Evolutionary conservation across 2,797 vertebrate genomes (phyloP).

Genomic region (Aeoliscus strigatus): DNA sequence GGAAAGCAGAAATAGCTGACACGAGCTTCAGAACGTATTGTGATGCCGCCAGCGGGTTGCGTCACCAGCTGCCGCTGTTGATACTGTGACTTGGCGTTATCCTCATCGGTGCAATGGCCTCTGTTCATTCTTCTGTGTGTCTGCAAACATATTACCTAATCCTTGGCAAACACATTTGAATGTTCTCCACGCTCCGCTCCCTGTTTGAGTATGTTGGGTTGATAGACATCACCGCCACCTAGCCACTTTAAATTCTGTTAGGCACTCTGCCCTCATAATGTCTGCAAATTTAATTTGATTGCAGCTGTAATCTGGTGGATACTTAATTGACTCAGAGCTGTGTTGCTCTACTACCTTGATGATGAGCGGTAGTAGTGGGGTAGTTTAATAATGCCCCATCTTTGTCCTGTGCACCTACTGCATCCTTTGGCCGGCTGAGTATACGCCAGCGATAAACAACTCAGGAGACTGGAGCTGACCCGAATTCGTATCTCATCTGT

Average conservation of each 20-base stretch:
- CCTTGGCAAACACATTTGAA: slow-evolving; percentile 35
- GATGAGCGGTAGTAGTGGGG: slow-evolving; percentile 36
- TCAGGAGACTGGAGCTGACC: no score
- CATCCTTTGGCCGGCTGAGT: slow-evolving; percentile 24
- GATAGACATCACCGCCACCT: slow-evolving; percentile 51
- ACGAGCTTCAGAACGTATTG: not conserved
- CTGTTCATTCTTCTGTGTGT: slow-evolving; percentile 4
- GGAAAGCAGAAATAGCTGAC: slow-evolving; percentile 3
- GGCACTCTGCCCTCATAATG: slow-evolving; percentile 53
- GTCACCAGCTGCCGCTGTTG: no score
- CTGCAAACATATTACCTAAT: slow-evolving; percentile 26
- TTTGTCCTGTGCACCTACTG: slow-evolving; percentile 21
- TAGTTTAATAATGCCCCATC: slow-evolving; percentile 50
- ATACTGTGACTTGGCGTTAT: no score
- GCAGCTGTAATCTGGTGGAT: slow-evolving; percentile 68
- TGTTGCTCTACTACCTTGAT: slow-evolving; percentile 57
- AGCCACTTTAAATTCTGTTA: slow-evolving; percentile 58
- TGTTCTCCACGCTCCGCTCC: slow-evolving; percentile 24
- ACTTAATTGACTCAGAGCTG: slow-evolving; percentile 74
- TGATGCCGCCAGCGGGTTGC: no score
- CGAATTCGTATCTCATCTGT: no score
- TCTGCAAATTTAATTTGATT: slow-evolving; percentile 74
- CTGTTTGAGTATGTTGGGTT: slow-evolving; percentile 27
- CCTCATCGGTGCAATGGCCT: no score
- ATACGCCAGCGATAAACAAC: no score